Evolutionary conservation across 2,113 vertebrate species (phyloP), one percentile per base, ranked within the genome.

Genomic region (Alosa alosa): DNA sequence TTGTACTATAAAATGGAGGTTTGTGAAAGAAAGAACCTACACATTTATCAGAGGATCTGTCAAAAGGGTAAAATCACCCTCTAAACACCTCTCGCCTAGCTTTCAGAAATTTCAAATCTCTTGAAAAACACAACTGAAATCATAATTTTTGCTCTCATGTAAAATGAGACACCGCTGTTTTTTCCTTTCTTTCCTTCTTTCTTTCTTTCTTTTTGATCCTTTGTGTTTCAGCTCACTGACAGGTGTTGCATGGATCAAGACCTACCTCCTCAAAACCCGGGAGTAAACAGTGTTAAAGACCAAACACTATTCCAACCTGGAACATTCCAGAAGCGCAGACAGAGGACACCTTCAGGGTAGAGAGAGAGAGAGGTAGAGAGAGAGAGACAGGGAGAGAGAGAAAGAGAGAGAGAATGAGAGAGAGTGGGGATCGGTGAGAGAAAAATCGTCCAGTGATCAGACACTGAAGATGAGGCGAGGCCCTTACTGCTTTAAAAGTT

Each of bases 401-500:
- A 13, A 25, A 25, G 68, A 36, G 68, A 75, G 68, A 75, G n/a
- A 72, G 31, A 75, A 20, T 6, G 60, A n/a, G 60, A 1, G 60
- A 64, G 60, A 64, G 20, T 6, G 60, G n/a, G 60, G 4, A 4
- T 2, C n/a, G n/a, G 60, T 7, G 22, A 64, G 60, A 64, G 22
- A 36, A 78, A 87, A 87, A 82, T 85, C 86, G 85, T 81, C 47
- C 46, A 86, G 82, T 84, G 83, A 86, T 50, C 83, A 88, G 85
- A 44, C 68, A 82, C 55, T 31, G 36, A 84, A 86, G 87, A 87
- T 84, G 72, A 85, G 83, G 86, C 83, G 84, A 46, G 6, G 82
- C 68, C 22, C 83, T 83, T 81, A 60, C 64, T 45, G 83, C 55
- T 75, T 84, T 90, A 84, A 88, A 90, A 88, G 83, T 87, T 90